A percentile compares a stretch with the other conserved stretches of the same genome.
phyloP scores from a whole-genome alignment of 2,113 vertebrate species.

The Forbesichthys papilliferus region DNA sequence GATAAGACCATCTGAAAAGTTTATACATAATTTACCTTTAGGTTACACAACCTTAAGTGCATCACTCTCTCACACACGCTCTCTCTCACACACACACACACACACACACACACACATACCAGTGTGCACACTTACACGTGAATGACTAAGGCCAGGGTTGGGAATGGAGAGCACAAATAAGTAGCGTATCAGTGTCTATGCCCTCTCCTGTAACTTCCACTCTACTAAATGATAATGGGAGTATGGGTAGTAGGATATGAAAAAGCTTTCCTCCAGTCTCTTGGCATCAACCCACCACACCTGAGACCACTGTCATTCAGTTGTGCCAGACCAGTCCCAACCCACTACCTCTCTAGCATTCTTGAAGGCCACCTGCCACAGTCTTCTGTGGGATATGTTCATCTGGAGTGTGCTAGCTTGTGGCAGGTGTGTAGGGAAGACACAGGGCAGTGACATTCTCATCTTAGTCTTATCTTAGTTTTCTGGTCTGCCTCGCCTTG shows the following conservation, averaged over 20 bases:
- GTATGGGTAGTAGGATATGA: conserved; percentile 47
- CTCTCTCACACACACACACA: conserved; percentile 5
- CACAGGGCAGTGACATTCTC: conserved; percentile 64
- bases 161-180: conserved; percentile 69
- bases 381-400: conserved; percentile 21
- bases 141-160: conserved; percentile 81
- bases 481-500: conserved; percentile 50
- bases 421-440: conserved; percentile 53
- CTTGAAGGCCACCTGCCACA: conserved; percentile 17
- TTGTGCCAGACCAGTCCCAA: conserved; percentile 22
- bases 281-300: conserved; percentile 4
- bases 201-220: conserved; percentile 65
- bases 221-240: conserved; percentile 57
- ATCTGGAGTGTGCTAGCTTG: conserved; percentile 46
- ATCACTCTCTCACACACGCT: conserved; percentile 3
- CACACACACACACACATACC: conserved; percentile 42
- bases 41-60: conserved; percentile 35
- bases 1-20: conserved; percentile 63
- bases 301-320: conserved; percentile 33
- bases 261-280: conserved; percentile 25
- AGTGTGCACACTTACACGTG: conserved; percentile 34
- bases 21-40: conserved; percentile 54
- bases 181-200: conserved; percentile 69
- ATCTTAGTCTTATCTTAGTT: conserved; percentile 40
- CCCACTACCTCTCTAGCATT: background rate